Evolutionary conservation across 2,888 invertebrate genomes (phyloP), one percentile per base, ranked within the genome.

Genomic region (Philonicus albiceps): DNA sequence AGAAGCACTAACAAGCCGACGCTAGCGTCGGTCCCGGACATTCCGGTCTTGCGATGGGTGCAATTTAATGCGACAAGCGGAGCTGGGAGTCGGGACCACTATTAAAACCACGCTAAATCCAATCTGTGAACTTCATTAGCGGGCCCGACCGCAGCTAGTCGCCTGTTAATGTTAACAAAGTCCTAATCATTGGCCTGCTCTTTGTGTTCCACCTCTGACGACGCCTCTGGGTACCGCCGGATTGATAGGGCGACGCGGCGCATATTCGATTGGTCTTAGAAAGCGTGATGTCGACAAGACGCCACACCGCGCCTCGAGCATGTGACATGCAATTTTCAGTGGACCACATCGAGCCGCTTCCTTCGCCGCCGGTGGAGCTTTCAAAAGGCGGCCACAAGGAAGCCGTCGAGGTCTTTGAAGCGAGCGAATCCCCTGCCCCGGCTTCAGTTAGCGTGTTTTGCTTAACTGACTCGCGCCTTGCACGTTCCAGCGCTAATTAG

Each of bases 101-200:
- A 30, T 81, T 81, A 55, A 81, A 55, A 81, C 49, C 55, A 8
- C 34, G 55, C 64, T 27, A 55, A 81, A 53, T 53, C 53, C 31
- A 81, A 81, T 81, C 81, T 55, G 76, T 31, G 81, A 55, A 53
- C 81, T 81, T 81, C 81, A 55, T 81, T 81, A 81, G 81, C 40
- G 43, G 40, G 31, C 49, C n/a, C 53, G 81, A 81, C 76, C 76
- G 27, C 76, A 76, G 43, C 76, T 19, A 76, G 22, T 27, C 76
- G 76, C 37, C 19, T 34, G 22, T 76, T 43, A 37, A 76, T 40
- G 76, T 43, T 40, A 40, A 76, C 43, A 43, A 37, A 37, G 76
- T 16, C 76, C 76, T 43, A 74, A 74, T 74, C 74, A 74, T 34
- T 74, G 74, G 31, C 31, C n/a, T 74, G 76, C 13, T 43, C 43